Conservation (phyloP, 2,888 invertebrate genomes). For the Sphaerophoria rueppellii region DNA sequence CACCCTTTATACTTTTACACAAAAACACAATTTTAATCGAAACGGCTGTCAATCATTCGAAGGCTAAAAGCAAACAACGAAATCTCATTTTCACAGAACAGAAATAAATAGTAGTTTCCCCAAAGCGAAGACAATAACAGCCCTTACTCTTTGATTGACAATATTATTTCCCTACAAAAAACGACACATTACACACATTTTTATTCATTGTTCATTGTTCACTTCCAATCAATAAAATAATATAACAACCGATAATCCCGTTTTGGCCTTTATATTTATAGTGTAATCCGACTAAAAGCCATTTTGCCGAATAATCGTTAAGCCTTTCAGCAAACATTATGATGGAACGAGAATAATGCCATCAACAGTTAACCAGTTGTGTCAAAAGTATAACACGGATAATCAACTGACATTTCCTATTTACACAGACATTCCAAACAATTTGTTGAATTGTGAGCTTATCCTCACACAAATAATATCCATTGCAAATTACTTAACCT, state of each 20-base stretch:
- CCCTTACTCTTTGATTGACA: no score
- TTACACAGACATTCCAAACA: slow-evolving; percentile 56
- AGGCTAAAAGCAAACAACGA: no score
- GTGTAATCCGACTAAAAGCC: slow-evolving; percentile 14
- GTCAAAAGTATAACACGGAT: slow-evolving; percentile 27
- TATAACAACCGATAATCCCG: slow-evolving; percentile 12
- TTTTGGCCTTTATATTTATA: neutral
- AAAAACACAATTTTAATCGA: no score
- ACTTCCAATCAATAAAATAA: no score
- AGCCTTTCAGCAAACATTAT: neutral
- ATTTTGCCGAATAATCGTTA: slow-evolving; percentile 19
- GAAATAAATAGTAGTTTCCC: no score
- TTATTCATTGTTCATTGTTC: no score
- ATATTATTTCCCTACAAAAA: no score
- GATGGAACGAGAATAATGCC: slow-evolving; percentile 18
- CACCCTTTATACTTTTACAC: no score
- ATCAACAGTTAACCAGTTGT: slow-evolving; percentile 11
- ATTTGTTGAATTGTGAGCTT: slow-evolving; percentile 36
- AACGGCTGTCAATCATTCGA: no score
- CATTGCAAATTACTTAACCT: neutral
- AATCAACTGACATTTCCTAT: slow-evolving; percentile 56
- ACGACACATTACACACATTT: no score
- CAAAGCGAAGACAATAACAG: no score
- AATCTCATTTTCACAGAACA: no score
- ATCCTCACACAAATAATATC: slow-evolving; percentile 20